Evolutionary conservation across 2,113 vertebrate species (phyloP), one percentile per base, ranked within the genome.

Genomic region (Pao palembangensis): DNA sequence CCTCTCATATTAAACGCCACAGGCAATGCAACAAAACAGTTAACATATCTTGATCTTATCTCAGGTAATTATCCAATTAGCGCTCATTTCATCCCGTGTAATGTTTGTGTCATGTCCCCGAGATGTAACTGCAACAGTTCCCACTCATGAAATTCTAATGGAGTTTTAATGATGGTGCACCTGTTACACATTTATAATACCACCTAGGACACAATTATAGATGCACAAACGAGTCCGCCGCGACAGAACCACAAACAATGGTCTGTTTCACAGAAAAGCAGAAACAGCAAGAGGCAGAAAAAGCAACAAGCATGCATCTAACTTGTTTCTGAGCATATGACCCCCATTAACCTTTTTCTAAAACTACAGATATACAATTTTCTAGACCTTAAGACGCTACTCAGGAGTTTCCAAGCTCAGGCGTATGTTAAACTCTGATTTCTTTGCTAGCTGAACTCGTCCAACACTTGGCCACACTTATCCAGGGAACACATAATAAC

Each of bases 61-160:
- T 60, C 58, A 69, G 63, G 61, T 65, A 68, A 85, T 81, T 73
- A 76, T 78, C 61, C 59, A 69, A 67, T 83, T 69, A 73, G 8
- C 0, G 0, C 63, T 79, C 72, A 85, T 61, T 76, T 48, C 48
- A 75, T 68, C 44, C 60, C 18, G 17, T 16, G 58, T 51, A 61
- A 49, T 62, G 55, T 71, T 72, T 81, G 55, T 61, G 54, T 31
- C 19, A 42, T 65, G 64, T 73, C 72, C 61, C 73, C 75, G 62
- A 71, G 69, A 77, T 55, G n/a, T 53, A 46, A 52, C 47, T 43
- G n/a, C 31, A 14, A 50, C 51, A 64, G 52, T 69, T 49, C 48
- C 17, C 44, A 70, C 43, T 61, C 74, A 19, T 49, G 51, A 65
- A 5, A 47, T 17, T n/a, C 17, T 66, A 63, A 75, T 61, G 8